phyloP scores from a whole-genome alignment of 2,888 invertebrate genomes.

The Caenorhabditis sp. region DNA sequence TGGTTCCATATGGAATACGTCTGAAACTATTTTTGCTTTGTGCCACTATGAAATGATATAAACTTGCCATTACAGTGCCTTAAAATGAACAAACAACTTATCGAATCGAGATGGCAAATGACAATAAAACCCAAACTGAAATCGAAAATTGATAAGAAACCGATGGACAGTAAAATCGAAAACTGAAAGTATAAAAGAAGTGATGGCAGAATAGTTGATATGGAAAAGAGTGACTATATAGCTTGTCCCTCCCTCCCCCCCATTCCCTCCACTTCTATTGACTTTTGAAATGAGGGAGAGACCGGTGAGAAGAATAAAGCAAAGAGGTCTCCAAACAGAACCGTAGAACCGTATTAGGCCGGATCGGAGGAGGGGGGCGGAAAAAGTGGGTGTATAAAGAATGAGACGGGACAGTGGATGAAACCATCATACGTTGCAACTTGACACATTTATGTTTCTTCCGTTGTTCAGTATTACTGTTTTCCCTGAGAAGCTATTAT shows the following conservation, averaged over 20 bases:
- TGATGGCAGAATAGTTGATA: constrained; percentile 11
- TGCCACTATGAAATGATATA: background rate
- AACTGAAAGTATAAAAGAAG: background rate
- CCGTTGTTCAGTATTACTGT: too few relatives aligned
- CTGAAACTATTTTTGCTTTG: background rate
- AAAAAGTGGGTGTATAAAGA: constrained; percentile 1
- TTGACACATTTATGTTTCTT: constrained; percentile 2
- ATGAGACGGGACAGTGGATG: background rate
- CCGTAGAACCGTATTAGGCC: constrained; percentile 51
- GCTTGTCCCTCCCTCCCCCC: constrained; percentile 14
- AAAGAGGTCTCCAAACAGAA: constrained; percentile 25
- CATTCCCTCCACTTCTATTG: constrained; percentile 37
- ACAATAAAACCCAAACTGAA: background rate
- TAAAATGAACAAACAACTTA: background rate
- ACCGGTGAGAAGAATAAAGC: background rate
- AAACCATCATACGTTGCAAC: constrained; percentile 3
- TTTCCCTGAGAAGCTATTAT: too few relatives aligned
- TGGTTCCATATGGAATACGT: too few relatives aligned
- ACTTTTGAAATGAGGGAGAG: constrained; percentile 29
- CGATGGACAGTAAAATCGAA: background rate
- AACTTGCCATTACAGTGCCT: constrained; percentile 3
- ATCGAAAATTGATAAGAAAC: constrained; percentile 4
- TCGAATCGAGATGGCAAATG: constrained; percentile 7
- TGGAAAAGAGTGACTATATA: constrained; percentile 38
- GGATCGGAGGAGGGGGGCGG: constrained; percentile 28